These are phyloP conservation scores for Bagarius yarrelli DNA, from an alignment of 2,113 vertebrate species.

Conservation along the genomic window DNA sequence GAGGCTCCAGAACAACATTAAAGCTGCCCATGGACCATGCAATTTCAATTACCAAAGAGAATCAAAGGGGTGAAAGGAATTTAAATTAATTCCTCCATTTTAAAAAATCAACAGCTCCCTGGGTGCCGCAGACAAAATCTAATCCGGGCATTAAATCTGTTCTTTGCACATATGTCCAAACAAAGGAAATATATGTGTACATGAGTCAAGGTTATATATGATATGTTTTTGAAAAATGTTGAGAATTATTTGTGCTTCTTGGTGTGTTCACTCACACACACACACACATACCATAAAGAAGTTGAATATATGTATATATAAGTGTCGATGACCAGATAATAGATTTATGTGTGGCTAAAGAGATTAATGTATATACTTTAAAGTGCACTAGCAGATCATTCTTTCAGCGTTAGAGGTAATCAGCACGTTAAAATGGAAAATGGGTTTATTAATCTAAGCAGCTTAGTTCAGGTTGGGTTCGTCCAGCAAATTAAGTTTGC, in stretches of 20 bases:
- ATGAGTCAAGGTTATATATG: slow-evolving; percentile 14
- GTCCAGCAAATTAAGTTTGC: slow-evolving; percentile 75
- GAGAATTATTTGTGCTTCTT: neutral
- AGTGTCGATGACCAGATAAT: slow-evolving; percentile 71
- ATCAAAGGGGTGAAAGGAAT: slow-evolving; percentile 60
- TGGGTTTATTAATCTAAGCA: slow-evolving; percentile 78
- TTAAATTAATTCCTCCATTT: slow-evolving; percentile 61
- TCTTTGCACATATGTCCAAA: slow-evolving; percentile 28
- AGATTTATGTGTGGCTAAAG: slow-evolving; percentile 69
- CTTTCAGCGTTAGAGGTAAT: slow-evolving; percentile 73
- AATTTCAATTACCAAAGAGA: slow-evolving; percentile 69
- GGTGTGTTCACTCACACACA: slow-evolving; percentile 23
- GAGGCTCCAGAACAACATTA: slow-evolving; percentile 63
- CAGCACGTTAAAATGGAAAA: slow-evolving; percentile 76
- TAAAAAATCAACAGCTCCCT: slow-evolving; percentile 35
- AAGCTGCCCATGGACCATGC: slow-evolving; percentile 66
- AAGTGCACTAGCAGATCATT: slow-evolving; percentile 68
- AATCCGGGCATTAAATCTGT: slow-evolving; percentile 42
- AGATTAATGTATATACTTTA: slow-evolving; percentile 70
- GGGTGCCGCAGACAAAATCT: slow-evolving; percentile 19
- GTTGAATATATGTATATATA: neutral
- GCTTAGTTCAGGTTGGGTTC: slow-evolving; percentile 78
- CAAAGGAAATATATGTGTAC: slow-evolving; percentile 14
- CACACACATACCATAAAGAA: neutral
- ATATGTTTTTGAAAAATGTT: neutral